phyloP scores from a whole-genome alignment of 1,140 invertebrate species.

The Leptestheria dahalacensis region DNA sequence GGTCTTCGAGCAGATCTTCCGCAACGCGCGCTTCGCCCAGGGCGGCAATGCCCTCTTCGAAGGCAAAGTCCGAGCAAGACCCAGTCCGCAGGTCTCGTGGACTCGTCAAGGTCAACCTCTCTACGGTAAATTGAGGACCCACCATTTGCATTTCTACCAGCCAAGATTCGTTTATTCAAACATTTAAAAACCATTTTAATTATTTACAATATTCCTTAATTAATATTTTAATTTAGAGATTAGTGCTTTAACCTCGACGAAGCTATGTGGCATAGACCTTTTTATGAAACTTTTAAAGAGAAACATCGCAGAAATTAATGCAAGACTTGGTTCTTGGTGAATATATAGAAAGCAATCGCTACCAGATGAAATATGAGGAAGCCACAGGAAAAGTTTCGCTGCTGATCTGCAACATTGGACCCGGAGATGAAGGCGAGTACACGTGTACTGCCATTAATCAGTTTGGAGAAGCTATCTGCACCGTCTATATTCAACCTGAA shows the following conservation, averaged over 20 bases:
- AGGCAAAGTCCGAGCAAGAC: constrained; percentile 75
- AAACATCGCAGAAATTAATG: no score
- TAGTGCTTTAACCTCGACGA: no score
- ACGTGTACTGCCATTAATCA: constrained; percentile 84
- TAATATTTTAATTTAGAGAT: no score
- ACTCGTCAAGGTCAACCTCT: constrained; percentile 71
- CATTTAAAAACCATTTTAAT: no score
- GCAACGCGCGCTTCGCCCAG: constrained; percentile 82
- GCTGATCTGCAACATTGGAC: constrained; percentile 76
- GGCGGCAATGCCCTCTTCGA: constrained; percentile 85
- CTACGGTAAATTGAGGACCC: no score
- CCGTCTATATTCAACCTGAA: constrained; percentile 88
- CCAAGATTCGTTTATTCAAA: no score
- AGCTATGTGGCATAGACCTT: no score
- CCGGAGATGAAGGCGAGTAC: constrained; percentile 89
- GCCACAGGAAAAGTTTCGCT: constrained; percentile 69
- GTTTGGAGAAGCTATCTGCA: constrained; percentile 84
- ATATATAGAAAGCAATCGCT: constrained; percentile 60
- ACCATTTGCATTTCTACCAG: no score
- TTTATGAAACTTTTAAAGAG: no score
- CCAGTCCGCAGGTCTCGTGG: constrained; percentile 88
- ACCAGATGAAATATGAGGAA: constrained; percentile 73
- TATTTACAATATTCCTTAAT: no score
- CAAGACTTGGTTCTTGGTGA: neutral
- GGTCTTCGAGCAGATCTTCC: constrained; percentile 83